These are phyloP conservation scores for Gyrodactylus bullatarudis DNA, from an alignment of 1,140 invertebrate genomes.

Conservation along the genomic window DNA sequence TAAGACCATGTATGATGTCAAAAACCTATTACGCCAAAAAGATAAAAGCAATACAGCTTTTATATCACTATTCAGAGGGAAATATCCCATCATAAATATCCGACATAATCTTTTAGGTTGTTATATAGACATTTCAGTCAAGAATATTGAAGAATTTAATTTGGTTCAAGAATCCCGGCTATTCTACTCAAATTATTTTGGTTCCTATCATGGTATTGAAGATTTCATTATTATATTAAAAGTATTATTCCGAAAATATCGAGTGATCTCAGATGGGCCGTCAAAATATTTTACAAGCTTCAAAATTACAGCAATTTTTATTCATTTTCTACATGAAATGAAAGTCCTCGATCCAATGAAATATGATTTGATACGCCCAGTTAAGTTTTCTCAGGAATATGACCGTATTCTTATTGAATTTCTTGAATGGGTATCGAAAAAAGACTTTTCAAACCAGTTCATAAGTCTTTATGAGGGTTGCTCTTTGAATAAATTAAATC, in stretches of 20 bases:
- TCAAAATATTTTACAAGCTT: not conserved
- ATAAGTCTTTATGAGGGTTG: not conserved
- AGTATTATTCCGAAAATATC: not conserved
- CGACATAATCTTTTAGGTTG: not conserved
- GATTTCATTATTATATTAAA: not conserved
- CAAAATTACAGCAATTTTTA: not conserved
- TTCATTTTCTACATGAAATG: not conserved
- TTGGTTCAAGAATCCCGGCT: not conserved
- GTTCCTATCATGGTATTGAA: not conserved
- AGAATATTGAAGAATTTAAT: not conserved
- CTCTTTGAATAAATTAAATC: not conserved
- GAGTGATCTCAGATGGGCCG: not conserved
- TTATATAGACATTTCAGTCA: not conserved
- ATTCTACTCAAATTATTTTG: not conserved
- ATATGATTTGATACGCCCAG: not conserved
- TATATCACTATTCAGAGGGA: not conserved
- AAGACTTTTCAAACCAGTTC: not conserved
- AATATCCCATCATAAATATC: not conserved
- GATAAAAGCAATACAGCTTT: not conserved
- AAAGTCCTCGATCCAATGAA: not conserved
- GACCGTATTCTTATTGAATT: not conserved
- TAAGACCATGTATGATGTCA: not conserved
- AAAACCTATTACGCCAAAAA: not conserved
- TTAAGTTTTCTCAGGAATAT: not conserved
- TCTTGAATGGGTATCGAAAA: not conserved